These are phyloP conservation scores for Tauraco erythrolophus DNA, from an alignment of 2,113 vertebrate species.

Conservation along the genomic window DNA sequence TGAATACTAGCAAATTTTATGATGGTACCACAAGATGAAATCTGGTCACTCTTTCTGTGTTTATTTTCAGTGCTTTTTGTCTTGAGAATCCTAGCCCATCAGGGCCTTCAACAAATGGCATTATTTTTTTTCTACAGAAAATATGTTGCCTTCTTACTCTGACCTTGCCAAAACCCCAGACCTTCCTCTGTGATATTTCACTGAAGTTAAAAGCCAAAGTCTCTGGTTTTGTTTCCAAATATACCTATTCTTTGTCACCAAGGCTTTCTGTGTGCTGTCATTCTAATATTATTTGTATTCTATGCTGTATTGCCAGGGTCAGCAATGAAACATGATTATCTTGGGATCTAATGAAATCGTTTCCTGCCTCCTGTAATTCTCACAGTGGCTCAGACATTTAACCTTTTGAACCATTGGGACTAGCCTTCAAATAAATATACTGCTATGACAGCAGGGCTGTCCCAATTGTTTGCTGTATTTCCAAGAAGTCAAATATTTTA, in stretches of 20 bases:
- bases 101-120: not conserved
- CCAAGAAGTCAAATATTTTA: not conserved
- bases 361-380: constrained; percentile 52
- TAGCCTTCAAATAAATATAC: constrained; percentile 5
- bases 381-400: constrained; percentile 5
- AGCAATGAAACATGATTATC: constrained; percentile 35
- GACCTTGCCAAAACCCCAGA: not conserved
- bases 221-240: not conserved
- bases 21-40: not conserved
- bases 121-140: not conserved
- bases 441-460: not conserved
- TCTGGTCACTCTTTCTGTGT: not conserved
- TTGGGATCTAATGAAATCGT: constrained; percentile 47
- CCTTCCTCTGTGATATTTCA: not conserved
- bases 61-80: not conserved
- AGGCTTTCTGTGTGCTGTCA: constrained; percentile 2
- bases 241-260: not conserved
- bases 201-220: not conserved
- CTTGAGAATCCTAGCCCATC: not conserved
- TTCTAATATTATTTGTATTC: constrained; percentile 12
- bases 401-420: constrained; percentile 28
- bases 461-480: not conserved
- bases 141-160: not conserved
- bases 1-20: not conserved
- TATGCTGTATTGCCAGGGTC: not conserved